Conservation (phyloP, 2,888 invertebrate genomes). For the Coremacera marginata region DNA sequence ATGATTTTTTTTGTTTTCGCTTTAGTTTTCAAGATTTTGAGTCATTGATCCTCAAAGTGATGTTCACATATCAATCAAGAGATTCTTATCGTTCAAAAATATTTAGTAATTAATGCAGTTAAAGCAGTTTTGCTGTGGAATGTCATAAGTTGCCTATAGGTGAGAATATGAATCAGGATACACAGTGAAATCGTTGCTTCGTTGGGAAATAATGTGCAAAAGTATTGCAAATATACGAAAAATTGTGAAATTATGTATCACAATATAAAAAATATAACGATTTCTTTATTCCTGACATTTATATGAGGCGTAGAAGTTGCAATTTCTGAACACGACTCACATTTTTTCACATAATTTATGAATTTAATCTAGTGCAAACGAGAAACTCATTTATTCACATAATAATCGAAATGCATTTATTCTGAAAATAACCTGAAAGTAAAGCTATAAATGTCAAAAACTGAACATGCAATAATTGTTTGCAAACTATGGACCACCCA, state of each 20-base stretch:
- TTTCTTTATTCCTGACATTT: too few species aligned
- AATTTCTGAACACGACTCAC: background rate
- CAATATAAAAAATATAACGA: too few species aligned
- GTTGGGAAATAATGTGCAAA: background rate
- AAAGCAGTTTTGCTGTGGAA: background rate
- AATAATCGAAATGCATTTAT: background rate
- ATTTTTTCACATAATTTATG: background rate
- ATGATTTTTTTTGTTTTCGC: background rate
- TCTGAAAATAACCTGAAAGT: background rate
- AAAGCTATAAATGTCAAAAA: background rate
- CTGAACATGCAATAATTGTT: background rate
- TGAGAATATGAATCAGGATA: background rate
- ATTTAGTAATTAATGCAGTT: constrained; percentile 4
- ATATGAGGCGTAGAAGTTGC: background rate
- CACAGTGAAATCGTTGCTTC: background rate
- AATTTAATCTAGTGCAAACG: too few species aligned
- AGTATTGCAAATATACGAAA: too few species aligned
- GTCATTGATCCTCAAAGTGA: constrained; percentile 11
- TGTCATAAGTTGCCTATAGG: background rate
- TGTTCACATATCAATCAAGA: constrained; percentile 26
- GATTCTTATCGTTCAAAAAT: constrained; percentile 18
- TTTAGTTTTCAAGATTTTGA: background rate
- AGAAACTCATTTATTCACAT: too few species aligned
- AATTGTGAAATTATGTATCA: too few species aligned
- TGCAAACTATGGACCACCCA: constrained; percentile 6